phyloP scores from a whole-genome alignment of 1,140 invertebrate genomes.

The Calycopis cecrops region DNA sequence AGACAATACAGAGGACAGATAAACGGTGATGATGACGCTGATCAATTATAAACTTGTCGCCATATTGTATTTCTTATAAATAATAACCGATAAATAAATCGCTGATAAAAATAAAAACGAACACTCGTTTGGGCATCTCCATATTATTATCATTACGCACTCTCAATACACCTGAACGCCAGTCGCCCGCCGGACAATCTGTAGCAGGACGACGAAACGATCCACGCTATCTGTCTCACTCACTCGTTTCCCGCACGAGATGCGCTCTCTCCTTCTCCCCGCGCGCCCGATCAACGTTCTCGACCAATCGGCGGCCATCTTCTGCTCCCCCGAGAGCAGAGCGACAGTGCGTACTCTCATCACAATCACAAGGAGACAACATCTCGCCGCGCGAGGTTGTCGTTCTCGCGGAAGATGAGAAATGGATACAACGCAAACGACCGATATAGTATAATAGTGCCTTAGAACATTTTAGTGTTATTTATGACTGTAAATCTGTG shows the following conservation, averaged over 20 bases:
- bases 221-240: conserved; percentile 52
- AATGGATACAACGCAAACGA: conserved; percentile 39
- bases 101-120: conserved; percentile 41
- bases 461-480: conserved; percentile 45
- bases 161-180: conserved; percentile 61
- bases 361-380: conserved; percentile 69
- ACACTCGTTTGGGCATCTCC: conserved; percentile 51
- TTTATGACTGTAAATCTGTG: conserved; percentile 56
- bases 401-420: conserved; percentile 57
- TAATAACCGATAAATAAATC: conserved; percentile 31
- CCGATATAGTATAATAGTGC: conserved; percentile 37
- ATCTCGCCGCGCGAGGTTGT: conserved; percentile 69
- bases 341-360: conserved; percentile 73
- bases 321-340: conserved; percentile 72
- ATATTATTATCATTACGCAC: conserved; percentile 62
- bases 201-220: conserved; percentile 59
- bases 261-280: conserved; percentile 64
- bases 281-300: conserved; percentile 53
- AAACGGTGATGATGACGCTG: background rate
- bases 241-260: conserved; percentile 46
- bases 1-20: too few species aligned
- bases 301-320: conserved; percentile 71
- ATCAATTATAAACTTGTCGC: conserved; percentile 14
- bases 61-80: conserved; percentile 32
- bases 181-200: conserved; percentile 47